These are phyloP conservation scores for Hemistola chrysoprasaria DNA, from an alignment of 2,888 invertebrate species.

Conservation along the genomic window DNA sequence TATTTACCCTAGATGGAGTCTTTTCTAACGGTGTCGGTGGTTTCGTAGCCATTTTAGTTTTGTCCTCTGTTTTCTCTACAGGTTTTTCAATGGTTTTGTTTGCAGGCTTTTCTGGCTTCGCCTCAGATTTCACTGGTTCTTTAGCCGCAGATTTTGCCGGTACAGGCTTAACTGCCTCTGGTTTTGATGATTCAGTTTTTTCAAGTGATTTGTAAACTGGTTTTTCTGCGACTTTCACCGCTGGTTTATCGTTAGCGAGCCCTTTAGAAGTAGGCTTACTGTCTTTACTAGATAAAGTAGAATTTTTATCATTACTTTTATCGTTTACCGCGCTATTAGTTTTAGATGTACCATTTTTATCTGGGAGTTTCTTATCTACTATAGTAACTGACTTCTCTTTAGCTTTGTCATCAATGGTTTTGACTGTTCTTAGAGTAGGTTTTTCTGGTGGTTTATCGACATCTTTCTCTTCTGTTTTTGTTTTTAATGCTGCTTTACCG, in stretches of 20 bases:
- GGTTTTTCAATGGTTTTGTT: constrained; percentile 32
- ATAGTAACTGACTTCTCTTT: constrained; percentile 74
- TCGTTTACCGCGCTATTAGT: constrained; percentile 43
- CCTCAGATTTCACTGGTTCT: constrained; percentile 18
- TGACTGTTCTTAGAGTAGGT: constrained; percentile 60
- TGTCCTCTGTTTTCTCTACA: constrained; percentile 54
- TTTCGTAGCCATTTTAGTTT: constrained; percentile 70
- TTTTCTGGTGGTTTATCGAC: constrained; percentile 55
- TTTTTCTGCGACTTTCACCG: constrained; percentile 38
- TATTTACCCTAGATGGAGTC: constrained; percentile 62
- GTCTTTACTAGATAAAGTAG: constrained; percentile 35
- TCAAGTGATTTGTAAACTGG: constrained; percentile 30
- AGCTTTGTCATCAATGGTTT: constrained; percentile 69
- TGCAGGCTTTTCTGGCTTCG: constrained; percentile 24
- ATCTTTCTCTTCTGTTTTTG: constrained; percentile 43
- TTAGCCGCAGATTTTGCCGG: constrained; percentile 26
- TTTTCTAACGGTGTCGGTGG: constrained; percentile 68
- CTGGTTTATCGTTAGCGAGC: constrained; percentile 35
- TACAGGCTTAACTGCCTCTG: constrained; percentile 20
- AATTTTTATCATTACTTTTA: constrained; percentile 37
- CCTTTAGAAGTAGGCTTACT: constrained; percentile 36
- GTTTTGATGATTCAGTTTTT: constrained; percentile 27
- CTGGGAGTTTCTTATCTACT: constrained; percentile 57
- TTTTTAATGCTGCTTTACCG: constrained; percentile 53
- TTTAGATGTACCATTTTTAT: constrained; percentile 51